These are phyloP conservation scores for Conus betulinus DNA, from an alignment of 1,140 invertebrate genomes.

Conservation along the genomic window DNA sequence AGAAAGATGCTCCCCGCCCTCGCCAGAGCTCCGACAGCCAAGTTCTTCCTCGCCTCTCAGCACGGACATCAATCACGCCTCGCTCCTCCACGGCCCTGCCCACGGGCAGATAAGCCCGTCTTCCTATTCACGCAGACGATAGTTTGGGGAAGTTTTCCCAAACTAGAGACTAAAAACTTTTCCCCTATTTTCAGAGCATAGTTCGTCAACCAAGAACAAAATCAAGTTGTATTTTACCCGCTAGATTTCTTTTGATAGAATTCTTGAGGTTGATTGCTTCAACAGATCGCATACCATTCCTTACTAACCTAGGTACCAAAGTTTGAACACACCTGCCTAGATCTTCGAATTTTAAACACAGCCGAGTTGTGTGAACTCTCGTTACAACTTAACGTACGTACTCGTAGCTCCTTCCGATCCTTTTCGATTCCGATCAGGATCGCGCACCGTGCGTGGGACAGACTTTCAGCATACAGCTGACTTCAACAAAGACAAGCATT, in stretches of 20 bases:
- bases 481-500: neutral
- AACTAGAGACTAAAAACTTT: neutral
- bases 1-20: neutral
- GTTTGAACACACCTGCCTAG: neutral
- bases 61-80: constrained; percentile 14
- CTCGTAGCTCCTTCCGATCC: neutral
- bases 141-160: neutral
- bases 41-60: neutral
- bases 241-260: neutral
- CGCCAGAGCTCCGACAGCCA: neutral
- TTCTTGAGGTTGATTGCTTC: neutral
- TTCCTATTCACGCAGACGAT: constrained; percentile 18
- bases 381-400: too few species aligned
- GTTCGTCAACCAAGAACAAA: neutral
- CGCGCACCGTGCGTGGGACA: neutral
- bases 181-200: too few species aligned
- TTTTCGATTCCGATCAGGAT: neutral
- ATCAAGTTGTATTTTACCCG: neutral
- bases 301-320: neutral
- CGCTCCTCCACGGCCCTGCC: neutral
- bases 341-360: too few species aligned
- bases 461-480: neutral
- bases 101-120: constrained; percentile 16
- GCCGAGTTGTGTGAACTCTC: too few species aligned
- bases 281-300: neutral